These are phyloP conservation scores for Sebastes nivosus DNA, from an alignment of 2,797 vertebrate species.

Conservation along the genomic window DNA sequence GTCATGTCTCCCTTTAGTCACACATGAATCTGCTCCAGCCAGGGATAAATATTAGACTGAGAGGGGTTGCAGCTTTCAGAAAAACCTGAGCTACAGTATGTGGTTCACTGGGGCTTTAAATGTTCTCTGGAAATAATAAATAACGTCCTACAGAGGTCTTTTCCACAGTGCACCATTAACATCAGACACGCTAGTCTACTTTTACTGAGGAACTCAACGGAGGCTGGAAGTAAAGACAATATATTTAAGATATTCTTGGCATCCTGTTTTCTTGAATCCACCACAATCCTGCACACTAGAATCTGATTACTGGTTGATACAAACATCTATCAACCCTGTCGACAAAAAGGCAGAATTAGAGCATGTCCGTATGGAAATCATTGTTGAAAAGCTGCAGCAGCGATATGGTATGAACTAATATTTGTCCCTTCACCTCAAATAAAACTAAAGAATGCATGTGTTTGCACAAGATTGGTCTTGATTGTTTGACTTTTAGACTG, in stretches of 20 bases:
- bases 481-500: conserved; percentile 4
- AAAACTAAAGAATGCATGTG: conserved; percentile 5
- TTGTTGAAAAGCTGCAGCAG: neutral
- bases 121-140: conserved; percentile 1
- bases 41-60: conserved; percentile 29
- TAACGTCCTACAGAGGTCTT: neutral
- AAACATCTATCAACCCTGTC: neutral
- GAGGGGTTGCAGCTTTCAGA: neutral
- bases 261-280: neutral
- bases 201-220: neutral
- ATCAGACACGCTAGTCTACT: neutral
- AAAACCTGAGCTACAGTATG: neutral
- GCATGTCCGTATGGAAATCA: neutral
- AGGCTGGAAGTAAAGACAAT: neutral
- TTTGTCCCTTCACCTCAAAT: conserved; percentile 10
- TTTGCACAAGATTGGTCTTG: conserved; percentile 24
- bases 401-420: conserved; percentile 24
- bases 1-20: conserved; percentile 30
- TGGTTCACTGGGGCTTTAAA: neutral
- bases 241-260: neutral
- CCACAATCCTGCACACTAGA: neutral
- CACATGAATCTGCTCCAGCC: conserved; percentile 20
- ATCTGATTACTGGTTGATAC: neutral
- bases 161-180: neutral
- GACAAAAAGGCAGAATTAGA: neutral